Conservation (phyloP, 2,797 vertebrate species). For the Poeciliopsis gracilis region DNA sequence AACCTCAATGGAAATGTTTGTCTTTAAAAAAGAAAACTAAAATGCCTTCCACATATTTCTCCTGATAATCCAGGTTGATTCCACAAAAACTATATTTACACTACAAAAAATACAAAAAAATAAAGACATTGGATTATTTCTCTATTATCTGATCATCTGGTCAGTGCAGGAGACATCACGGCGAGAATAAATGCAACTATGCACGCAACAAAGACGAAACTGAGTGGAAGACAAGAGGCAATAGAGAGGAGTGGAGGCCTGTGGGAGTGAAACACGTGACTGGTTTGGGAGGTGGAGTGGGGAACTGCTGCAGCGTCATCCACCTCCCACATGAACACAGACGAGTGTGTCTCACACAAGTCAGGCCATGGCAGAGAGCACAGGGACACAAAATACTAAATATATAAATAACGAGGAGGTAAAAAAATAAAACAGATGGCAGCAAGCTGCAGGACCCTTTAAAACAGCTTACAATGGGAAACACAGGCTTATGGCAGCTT, state of each 20-base stretch:
- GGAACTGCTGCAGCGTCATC: slow-evolving; percentile 47
- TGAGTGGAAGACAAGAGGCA: slow-evolving; percentile 35
- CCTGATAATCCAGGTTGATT: background rate
- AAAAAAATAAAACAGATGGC: slow-evolving; percentile 73
- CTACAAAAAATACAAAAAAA: background rate
- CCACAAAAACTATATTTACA: background rate
- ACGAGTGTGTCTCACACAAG: slow-evolving; percentile 44
- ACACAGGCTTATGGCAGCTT: slow-evolving; percentile 79
- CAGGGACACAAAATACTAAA: slow-evolving; percentile 50
- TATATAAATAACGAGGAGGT: slow-evolving; percentile 71
- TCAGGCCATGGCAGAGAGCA: slow-evolving; percentile 41
- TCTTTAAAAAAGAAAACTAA: background rate
- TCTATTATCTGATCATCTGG: slow-evolving; percentile 4
- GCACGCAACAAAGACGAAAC: slow-evolving; percentile 17
- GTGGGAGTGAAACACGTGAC: slow-evolving; percentile 65
- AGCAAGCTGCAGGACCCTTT: slow-evolving; percentile 65
- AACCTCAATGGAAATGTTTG: background rate
- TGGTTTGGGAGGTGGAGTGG: slow-evolving; percentile 43
- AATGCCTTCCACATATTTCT: background rate
- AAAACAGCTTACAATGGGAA: slow-evolving; percentile 80
- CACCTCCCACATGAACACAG: slow-evolving; percentile 43
- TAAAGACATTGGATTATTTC: background rate
- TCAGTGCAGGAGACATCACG: slow-evolving; percentile 15
- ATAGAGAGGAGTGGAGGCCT: slow-evolving; percentile 44
- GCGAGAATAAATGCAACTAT: slow-evolving; percentile 14